phyloP scores from a whole-genome alignment of 2,888 invertebrate species.

The Sicus ferrugineus region DNA sequence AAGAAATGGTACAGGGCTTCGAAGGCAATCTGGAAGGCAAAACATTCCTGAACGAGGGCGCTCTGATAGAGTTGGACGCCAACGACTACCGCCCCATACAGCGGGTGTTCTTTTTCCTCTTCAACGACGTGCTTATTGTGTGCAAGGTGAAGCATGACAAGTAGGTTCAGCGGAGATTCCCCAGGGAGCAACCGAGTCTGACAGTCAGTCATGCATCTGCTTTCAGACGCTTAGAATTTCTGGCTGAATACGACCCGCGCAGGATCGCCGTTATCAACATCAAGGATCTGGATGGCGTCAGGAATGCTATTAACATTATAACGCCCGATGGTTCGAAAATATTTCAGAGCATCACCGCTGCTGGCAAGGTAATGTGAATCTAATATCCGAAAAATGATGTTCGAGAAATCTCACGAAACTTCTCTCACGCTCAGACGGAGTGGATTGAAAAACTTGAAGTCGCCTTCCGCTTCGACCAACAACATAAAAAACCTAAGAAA shows the following conservation, averaged over 20 bases:
- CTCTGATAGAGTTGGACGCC: slow-evolving; percentile 87
- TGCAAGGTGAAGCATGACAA: slow-evolving; percentile 72
- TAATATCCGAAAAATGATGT: not conserved
- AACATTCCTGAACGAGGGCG: slow-evolving; percentile 87
- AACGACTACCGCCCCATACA: slow-evolving; percentile 86
- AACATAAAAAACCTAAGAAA: slow-evolving; percentile 63
- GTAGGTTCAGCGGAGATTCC: slow-evolving; percentile 44
- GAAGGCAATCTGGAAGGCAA: slow-evolving; percentile 67
- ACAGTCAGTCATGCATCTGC: not conserved
- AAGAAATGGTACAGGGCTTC: slow-evolving; percentile 75
- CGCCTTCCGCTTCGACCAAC: slow-evolving; percentile 81
- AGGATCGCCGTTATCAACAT: slow-evolving; percentile 94
- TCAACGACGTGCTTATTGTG: slow-evolving; percentile 91
- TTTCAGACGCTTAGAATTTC: slow-evolving; percentile 61
- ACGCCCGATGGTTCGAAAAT: slow-evolving; percentile 93
- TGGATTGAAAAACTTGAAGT: slow-evolving; percentile 94
- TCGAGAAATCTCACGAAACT: not conserved
- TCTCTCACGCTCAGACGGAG: slow-evolving; percentile 72
- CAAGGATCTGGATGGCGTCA: slow-evolving; percentile 85
- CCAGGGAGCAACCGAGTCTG: not conserved
- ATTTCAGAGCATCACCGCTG: slow-evolving; percentile 85
- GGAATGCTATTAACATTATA: slow-evolving; percentile 92
- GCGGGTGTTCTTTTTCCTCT: slow-evolving; percentile 89
- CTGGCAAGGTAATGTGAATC: slow-evolving; percentile 65
- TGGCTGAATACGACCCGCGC: slow-evolving; percentile 67